A percentile compares a stretch with the other conserved stretches of the same genome.
These are phyloP conservation scores for Cephalopholis sonnerati DNA, from an alignment of 2,113 vertebrate genomes.

Conservation along the genomic window DNA sequence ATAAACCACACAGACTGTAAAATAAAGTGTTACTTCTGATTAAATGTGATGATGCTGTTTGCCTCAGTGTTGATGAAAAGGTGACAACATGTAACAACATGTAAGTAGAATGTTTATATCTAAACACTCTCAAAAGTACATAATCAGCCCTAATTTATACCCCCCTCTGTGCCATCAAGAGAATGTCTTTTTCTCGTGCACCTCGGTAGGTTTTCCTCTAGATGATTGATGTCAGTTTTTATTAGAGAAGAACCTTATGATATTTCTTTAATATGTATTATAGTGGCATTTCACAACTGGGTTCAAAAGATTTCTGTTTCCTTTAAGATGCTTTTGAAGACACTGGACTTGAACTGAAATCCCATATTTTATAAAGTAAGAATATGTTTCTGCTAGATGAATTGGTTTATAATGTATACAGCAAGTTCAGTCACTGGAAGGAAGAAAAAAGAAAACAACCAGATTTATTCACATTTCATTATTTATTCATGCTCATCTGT, in stretches of 20 bases:
- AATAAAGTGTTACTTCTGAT: slow-evolving; percentile 74
- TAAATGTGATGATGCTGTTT: slow-evolving; percentile 62
- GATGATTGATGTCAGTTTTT: slow-evolving; percentile 78
- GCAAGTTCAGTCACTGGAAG: slow-evolving; percentile 75
- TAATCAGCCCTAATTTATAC: slow-evolving; percentile 51
- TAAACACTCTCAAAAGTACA: slow-evolving; percentile 56
- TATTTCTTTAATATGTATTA: slow-evolving; percentile 67
- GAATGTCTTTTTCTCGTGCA: slow-evolving; percentile 70
- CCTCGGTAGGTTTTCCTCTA: slow-evolving; percentile 62
- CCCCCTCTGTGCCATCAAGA: slow-evolving; percentile 62
- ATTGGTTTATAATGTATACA: slow-evolving; percentile 77
- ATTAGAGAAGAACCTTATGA: slow-evolving; percentile 68
- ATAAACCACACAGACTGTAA: slow-evolving; percentile 69
- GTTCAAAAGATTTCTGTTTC: slow-evolving; percentile 39
- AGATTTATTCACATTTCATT: slow-evolving; percentile 70
- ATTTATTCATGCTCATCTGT: slow-evolving; percentile 76
- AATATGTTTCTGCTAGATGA: slow-evolving; percentile 77
- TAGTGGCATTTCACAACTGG: slow-evolving; percentile 67
- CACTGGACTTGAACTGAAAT: slow-evolving; percentile 74
- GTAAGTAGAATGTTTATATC: slow-evolving; percentile 73
- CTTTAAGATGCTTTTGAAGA: slow-evolving; percentile 64
- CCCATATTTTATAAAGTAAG: slow-evolving; percentile 76
- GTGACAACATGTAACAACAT: slow-evolving; percentile 53
- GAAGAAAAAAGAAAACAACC: slow-evolving; percentile 43
- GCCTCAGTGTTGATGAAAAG: slow-evolving; percentile 69